Percentiles rank a stretch among this genome's conserved stretches.
These are phyloP conservation scores for Cyphomyrus plagiostoma DNA, from an alignment of 2,113 vertebrate species.

Conservation along the genomic window DNA sequence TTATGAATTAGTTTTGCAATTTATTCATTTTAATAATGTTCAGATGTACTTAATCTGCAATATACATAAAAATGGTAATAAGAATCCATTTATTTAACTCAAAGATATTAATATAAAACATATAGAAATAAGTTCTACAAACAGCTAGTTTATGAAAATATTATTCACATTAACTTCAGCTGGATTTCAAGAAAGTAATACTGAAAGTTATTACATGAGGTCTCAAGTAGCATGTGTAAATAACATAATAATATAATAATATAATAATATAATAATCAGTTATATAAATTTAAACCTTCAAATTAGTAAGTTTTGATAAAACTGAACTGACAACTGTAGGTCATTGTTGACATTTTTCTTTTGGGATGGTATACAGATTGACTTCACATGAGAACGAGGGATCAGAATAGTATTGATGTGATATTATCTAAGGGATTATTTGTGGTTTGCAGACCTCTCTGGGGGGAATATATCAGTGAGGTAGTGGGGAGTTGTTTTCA, in stretches of 20 bases:
- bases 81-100: neutral
- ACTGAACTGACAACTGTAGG: neutral
- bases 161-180: constrained; percentile 8
- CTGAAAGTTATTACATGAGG: neutral
- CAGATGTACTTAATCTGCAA: neutral
- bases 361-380: neutral
- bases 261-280: too few species aligned
- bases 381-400: neutral
- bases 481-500: neutral
- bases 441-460: neutral
- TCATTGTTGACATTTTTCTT: neutral
- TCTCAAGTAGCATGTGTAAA: neutral
- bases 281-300: neutral
- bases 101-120: neutral
- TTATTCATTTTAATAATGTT: neutral
- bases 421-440: neutral
- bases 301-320: neutral
- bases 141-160: neutral
- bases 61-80: neutral
- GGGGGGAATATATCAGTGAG: neutral
- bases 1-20: neutral
- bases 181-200: neutral
- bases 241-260: too few species aligned
- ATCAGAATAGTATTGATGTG: neutral
- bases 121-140: neutral